A percentile compares a stretch with the other conserved stretches of the same genome.
These are phyloP conservation scores for Melanotaenia nigrans DNA, from an alignment of 2,797 vertebrate species.

Conservation along the genomic window DNA sequence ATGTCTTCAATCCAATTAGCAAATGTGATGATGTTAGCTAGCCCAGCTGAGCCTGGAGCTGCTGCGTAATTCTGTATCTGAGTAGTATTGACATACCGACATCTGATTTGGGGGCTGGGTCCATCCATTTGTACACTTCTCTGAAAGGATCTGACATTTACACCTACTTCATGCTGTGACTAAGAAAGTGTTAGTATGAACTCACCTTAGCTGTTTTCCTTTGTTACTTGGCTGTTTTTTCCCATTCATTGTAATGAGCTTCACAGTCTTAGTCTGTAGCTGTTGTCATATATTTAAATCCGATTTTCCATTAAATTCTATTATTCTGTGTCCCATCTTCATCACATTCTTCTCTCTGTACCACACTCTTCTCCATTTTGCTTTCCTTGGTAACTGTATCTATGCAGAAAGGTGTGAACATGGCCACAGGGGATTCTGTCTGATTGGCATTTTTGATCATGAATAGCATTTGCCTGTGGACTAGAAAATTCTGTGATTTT, in stretches of 20 bases:
- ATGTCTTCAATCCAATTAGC: not conserved
- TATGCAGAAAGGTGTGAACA: constrained; percentile 50
- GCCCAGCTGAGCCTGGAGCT: constrained; percentile 7
- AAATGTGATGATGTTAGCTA: not conserved
- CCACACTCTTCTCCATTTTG: constrained; percentile 22
- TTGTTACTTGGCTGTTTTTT: not conserved
- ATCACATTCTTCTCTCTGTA: constrained; percentile 19
- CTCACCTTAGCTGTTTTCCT: not conserved
- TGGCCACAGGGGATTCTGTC: constrained; percentile 34
- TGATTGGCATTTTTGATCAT: constrained; percentile 57
- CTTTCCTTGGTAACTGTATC: constrained; percentile 58
- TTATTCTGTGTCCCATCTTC: not conserved
- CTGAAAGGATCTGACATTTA: constrained; percentile 1
- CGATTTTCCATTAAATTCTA: constrained; percentile 1
- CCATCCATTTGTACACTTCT: not conserved
- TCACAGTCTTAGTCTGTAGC: too few relatives aligned
- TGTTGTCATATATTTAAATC: not conserved
- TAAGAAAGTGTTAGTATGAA: not conserved
- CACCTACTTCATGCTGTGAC: not conserved
- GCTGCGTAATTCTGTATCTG: not conserved
- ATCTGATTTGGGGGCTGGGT: not conserved
- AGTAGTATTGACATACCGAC: not conserved
- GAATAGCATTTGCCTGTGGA: constrained; percentile 43
- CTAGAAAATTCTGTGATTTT: constrained; percentile 25
- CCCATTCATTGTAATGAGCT: not conserved